These are phyloP conservation scores for Ceyx melanurus DNA, from an alignment of 2,113 vertebrate species.

Conservation along the genomic window DNA sequence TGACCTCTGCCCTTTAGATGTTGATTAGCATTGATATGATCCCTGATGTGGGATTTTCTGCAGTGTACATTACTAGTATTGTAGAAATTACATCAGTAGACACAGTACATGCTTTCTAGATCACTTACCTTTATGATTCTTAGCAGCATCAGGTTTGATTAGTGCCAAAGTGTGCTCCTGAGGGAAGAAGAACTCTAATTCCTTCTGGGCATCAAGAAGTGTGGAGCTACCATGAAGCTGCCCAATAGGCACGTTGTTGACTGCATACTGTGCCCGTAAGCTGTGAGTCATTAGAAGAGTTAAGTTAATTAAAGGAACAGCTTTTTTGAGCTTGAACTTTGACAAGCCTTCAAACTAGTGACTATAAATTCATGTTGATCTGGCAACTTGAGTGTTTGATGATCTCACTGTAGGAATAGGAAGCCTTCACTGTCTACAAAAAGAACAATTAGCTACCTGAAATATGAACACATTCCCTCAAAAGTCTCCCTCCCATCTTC, in stretches of 20 bases:
- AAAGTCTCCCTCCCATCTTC: not conserved
- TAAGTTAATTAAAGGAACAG: too few relatives aligned
- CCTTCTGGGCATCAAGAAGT: not conserved
- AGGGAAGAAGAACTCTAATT: conserved; percentile 67
- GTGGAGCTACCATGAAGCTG: too few relatives aligned
- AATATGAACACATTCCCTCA: not conserved
- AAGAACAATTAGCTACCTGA: not conserved
- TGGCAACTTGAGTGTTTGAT: not conserved
- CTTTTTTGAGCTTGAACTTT: not conserved
- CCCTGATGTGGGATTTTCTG: not conserved
- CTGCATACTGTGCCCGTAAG: too few relatives aligned
- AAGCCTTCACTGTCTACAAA: not conserved
- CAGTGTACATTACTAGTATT: not conserved
- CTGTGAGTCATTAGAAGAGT: too few relatives aligned
- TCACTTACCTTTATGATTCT: conserved; percentile 57
- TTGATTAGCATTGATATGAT: too few relatives aligned
- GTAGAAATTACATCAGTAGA: not conserved
- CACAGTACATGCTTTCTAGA: not conserved
- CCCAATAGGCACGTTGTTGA: too few relatives aligned
- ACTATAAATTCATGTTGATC: not conserved
- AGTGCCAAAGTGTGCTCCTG: conserved; percentile 71
- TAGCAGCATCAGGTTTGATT: conserved; percentile 69
- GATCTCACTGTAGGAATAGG: not conserved
- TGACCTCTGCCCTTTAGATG: too few relatives aligned
- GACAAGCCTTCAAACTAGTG: not conserved